Percentiles rank a stretch among this genome's conserved stretches.
Conservation (phyloP, 2,113 vertebrate genomes). For the Dissostichus mawsoni region DNA sequence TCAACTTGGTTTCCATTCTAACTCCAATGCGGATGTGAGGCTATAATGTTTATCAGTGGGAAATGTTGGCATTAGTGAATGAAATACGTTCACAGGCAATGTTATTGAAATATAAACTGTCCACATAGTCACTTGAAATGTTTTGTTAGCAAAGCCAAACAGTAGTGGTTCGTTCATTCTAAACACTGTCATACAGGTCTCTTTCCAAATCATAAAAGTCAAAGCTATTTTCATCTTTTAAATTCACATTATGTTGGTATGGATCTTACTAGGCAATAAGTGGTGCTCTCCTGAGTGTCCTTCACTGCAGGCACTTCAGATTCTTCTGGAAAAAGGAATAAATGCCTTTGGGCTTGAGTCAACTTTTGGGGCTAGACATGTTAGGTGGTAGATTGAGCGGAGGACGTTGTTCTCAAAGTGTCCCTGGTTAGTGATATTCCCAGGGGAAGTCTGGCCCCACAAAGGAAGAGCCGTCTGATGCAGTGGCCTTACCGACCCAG, state of each 20-base stretch:
- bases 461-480: conserved; percentile 94
- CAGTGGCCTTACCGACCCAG: conserved; percentile 94
- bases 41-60: conserved; percentile 17
- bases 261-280: conserved; percentile 18
- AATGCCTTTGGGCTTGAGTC: conserved; percentile 21
- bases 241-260: conserved; percentile 11
- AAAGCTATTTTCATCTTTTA: conserved; percentile 5
- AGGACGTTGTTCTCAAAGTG: conserved; percentile 97
- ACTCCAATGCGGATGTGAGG: conserved; percentile 17
- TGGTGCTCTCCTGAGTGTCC: conserved; percentile 40
- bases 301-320: conserved; percentile 21
- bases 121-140: background rate
- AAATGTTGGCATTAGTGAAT: conserved; percentile 33
- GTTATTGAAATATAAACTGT: conserved; percentile 4
- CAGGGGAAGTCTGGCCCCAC: conserved; percentile 93
- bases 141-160: conserved; percentile 38
- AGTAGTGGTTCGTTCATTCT: conserved; percentile 1
- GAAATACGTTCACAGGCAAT: conserved; percentile 14
- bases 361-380: conserved; percentile 9
- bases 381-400: conserved; percentile 79
- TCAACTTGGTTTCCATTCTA: background rate
- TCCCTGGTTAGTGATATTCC: conserved; percentile 95
- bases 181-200: background rate
- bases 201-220: conserved; percentile 11
- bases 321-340: conserved; percentile 23